Evolutionary conservation across 2,888 invertebrate species (phyloP), one percentile per base, ranked within the genome.

Genomic region (Drosophila mimica): DNA sequence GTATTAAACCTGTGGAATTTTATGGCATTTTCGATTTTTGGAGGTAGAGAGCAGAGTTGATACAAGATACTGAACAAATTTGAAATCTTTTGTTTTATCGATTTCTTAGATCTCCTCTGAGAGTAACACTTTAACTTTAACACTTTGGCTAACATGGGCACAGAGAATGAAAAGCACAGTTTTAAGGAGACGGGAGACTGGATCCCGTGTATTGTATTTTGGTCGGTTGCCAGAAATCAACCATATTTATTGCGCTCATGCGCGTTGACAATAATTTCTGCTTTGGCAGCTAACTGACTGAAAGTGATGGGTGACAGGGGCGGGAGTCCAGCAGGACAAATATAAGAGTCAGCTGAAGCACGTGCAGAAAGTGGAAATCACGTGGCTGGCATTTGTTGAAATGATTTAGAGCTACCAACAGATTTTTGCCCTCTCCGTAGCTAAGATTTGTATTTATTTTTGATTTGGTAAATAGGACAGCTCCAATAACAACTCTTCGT

Each of bases 171-270:
- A 40, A 36, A 43, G n/a, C 48, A 38, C 7, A 20, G 20, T 15
- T 46, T 33, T 9, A 31, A 34, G 25, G 68, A 25, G 25, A 25
- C 25, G 2, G 25, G 25, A 53, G 28, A 31, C 28, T 30, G 4
- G 36, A 46, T 6, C 34, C 51, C 7, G 38, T 49, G 13, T 30
- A 13, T 59, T 28, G 38, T 34, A 56, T 68, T 65, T 64, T 74
- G 89, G 81, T 74, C 64, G 63, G 61, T 60, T 86, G 87, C 89
- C 87, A 83, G 76, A 71, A 71, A 91, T 92, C 88, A 90, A 90
- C 83, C 81, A 81, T 90, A 92, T 92, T 92, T 92, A 92, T 92
- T 91, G 91, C 89, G 81, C 83, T 91, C 85, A 91, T 92, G 89
- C 90, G 91, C 89, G 91, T 79, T 85, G 86, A 88, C 90, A 92